Conservation (phyloP, 2,113 vertebrate species). For the Upupa epops region DNA sequence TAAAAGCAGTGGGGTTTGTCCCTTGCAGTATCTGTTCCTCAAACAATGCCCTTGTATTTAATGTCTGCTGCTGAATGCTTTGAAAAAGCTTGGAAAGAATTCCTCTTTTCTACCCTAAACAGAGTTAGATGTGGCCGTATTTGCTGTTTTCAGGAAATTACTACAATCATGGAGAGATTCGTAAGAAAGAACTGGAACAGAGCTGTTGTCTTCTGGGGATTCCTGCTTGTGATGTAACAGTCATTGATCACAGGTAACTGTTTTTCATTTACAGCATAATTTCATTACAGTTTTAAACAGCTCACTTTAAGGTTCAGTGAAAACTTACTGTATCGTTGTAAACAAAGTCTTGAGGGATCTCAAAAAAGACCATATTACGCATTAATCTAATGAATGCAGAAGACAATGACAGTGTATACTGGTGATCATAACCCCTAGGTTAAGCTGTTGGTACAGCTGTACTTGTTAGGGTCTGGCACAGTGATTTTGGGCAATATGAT, state of each 20-base stretch:
- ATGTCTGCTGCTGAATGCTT: not conserved
- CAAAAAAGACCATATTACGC: not conserved
- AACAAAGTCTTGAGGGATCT: not conserved
- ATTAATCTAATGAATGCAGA: not conserved
- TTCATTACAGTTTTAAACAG: not conserved
- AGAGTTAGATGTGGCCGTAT: not conserved
- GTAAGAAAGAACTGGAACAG: conserved; percentile 87
- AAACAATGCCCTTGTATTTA: not conserved
- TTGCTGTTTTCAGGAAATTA: conserved; percentile 86
- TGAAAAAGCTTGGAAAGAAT: not conserved
- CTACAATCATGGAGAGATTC: conserved; percentile 87
- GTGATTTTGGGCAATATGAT: not conserved
- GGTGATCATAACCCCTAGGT: not conserved
- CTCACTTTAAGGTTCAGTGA: not conserved
- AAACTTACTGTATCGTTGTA: not conserved
- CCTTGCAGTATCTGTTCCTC: not conserved
- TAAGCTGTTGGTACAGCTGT: not conserved
- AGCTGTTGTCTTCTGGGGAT: conserved; percentile 91
- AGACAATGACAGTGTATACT: not conserved
- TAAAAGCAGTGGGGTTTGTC: not conserved
- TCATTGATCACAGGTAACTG: conserved; percentile 89
- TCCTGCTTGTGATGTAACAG: conserved; percentile 78
- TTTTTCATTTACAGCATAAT: not conserved
- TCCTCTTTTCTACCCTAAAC: not conserved
- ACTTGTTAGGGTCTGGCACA: not conserved